Conservation (phyloP, 37 sponge, comb jelly and placozoan genomes). For the Bolinopsis microptera region DNA sequence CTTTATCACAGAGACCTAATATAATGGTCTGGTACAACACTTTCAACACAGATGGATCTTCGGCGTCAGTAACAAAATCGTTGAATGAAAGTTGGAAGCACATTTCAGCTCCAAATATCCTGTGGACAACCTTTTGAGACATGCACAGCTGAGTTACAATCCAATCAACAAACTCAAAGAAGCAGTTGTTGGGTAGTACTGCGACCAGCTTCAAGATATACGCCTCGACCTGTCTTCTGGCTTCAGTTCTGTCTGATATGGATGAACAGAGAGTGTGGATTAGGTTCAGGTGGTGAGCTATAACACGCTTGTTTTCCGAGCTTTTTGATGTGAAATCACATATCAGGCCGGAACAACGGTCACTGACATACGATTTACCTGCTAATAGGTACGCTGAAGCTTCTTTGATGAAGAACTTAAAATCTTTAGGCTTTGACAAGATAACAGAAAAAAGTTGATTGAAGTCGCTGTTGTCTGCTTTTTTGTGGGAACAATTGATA, state of each 20-base stretch:
- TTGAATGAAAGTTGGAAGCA: slow-evolving; percentile 44
- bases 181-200: not conserved
- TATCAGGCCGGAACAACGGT: not conserved
- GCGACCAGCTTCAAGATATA: slow-evolving; percentile 6
- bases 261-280: not conserved
- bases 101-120: slow-evolving; percentile 25
- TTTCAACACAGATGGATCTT: too few species aligned
- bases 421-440: not conserved
- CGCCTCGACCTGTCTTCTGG: not conserved
- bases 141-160: not conserved
- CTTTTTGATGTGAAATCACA: not conserved
- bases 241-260: slow-evolving; percentile 48
- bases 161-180: slow-evolving; percentile 46
- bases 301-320: not conserved
- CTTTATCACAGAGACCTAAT: not conserved
- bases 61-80: not conserved
- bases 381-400: not conserved
- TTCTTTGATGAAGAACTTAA: slow-evolving; percentile 45
- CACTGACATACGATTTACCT: not conserved
- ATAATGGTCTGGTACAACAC: not conserved
- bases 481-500: slow-evolving; percentile 14
- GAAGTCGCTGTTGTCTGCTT: not conserved
- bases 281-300: not conserved
- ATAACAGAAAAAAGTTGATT: not conserved
- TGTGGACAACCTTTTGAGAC: slow-evolving; percentile 49